Evolutionary conservation across 2,888 invertebrate species (phyloP), one percentile per base, ranked within the genome.

Genomic region (Theretra japonica): DNA sequence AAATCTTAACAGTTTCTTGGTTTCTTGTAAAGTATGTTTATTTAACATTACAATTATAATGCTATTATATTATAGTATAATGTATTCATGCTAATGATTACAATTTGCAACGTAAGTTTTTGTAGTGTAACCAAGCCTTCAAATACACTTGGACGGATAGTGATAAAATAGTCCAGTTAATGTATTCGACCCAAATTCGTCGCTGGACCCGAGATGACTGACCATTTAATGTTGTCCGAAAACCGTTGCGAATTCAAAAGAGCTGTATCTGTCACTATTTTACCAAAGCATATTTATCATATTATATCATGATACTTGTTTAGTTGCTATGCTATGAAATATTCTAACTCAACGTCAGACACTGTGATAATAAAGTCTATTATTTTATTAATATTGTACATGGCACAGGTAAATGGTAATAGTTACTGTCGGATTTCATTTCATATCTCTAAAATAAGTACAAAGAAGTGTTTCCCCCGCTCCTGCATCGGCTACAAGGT

Each of bases 181-280:
- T 88, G 80, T 86, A 86, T 88, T 87, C 86, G 90, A 90, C 91
- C 91, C 82, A 91, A 87, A 87, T 93, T 82, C 79, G 74, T 57
- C 76, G 77, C 80, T 83, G 81, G 87, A 89, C 88, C 83, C 80
- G 84, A 90, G 89, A 90, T 88, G 88, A 89, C 87, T 91, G 92
- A 88, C 90, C 90, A 89, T 88, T 88, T 91, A 90, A 92, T 90
- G 86, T 86, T 85, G 86, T 84, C 85, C 86, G 85, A 87, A 81
- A 86, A 88, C 90, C 88, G 89, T 88, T 88, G 85, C 81, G 76
- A 86, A 86, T 87, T 84, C 80, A 65, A 30, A 56, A 70, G 59
- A 59, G 33, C 21, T 33, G 33, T 65, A 53, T 19, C 33, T 65
- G 33, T 41, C n/a, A 71, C 65, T 65, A 23, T 48, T 65, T 48